Evolutionary conservation across 30 jellyfish, hydroid and myxozoan species (phyloP).

Genomic region (Aurelia aurita complex sp. Pacific): DNA sequence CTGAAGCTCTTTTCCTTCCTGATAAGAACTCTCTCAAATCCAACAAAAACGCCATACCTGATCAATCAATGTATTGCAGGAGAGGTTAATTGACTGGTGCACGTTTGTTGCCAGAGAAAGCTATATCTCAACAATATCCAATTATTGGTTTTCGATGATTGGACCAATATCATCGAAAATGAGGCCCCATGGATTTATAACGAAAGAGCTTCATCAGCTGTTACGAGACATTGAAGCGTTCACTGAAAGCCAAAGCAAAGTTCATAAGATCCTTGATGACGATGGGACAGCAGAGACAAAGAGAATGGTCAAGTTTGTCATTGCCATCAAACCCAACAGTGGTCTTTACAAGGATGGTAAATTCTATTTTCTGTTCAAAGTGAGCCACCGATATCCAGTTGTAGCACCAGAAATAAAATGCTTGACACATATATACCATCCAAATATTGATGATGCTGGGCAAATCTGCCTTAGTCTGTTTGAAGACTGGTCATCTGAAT

Average conservation of each 20-base stretch:
- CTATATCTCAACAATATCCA: no score
- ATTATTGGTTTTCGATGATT: no score
- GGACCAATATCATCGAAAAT: background rate
- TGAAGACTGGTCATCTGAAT: constrained; percentile 85
- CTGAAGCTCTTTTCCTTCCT: no score
- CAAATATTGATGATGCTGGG: constrained; percentile 94
- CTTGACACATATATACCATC: constrained; percentile 81
- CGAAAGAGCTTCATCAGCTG: constrained; percentile 53
- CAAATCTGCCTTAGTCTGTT: constrained; percentile 89
- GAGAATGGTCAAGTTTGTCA: constrained; percentile 24
- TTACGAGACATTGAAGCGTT: constrained; percentile 11
- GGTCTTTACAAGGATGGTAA: constrained; percentile 87
- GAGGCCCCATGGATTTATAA: constrained; percentile 32
- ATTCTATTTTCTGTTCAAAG: constrained; percentile 63
- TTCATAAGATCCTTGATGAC: constrained; percentile 9
- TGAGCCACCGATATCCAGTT: constrained; percentile 72
- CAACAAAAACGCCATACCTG: no score
- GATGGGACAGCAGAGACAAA: background rate
- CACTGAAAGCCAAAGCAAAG: constrained; percentile 55
- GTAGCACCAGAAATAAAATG: constrained; percentile 75
- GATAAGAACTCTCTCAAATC: no score
- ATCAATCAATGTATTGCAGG: no score
- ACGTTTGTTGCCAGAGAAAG: no score
- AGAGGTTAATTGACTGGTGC: no score
- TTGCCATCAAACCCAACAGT: constrained; percentile 65